These are phyloP conservation scores for Pseudomyrmex gracilis DNA, from an alignment of 1,140 invertebrate genomes.

Conservation along the genomic window DNA sequence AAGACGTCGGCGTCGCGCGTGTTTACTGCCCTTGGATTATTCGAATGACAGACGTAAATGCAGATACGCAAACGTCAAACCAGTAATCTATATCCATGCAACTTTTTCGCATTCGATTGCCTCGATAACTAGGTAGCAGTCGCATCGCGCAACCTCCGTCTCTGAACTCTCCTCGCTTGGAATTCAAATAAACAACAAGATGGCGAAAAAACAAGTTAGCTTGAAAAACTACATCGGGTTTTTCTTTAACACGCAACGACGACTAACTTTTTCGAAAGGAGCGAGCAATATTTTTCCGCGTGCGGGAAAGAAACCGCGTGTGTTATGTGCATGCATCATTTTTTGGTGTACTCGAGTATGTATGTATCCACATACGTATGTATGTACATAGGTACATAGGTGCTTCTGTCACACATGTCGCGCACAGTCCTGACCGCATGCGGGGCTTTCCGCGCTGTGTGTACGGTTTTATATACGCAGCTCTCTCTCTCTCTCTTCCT, in stretches of 20 bases:
- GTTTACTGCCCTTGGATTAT: constrained; percentile 45
- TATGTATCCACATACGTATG: not conserved
- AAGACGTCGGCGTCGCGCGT: constrained; percentile 43
- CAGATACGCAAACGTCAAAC: not conserved
- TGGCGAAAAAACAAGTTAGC: too few relatives aligned
- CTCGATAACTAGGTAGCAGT: too few relatives aligned
- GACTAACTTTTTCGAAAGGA: not conserved
- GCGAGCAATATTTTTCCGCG: not conserved
- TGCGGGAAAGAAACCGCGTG: not conserved
- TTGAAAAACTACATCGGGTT: too few relatives aligned
- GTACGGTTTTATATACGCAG: constrained; percentile 11
- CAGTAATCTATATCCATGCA: not conserved
- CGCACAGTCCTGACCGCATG: constrained; percentile 15
- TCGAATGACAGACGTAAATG: constrained; percentile 5
- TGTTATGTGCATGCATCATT: not conserved
- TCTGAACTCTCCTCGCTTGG: too few relatives aligned
- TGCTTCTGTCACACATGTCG: constrained; percentile 34
- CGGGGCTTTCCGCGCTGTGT: constrained; percentile 9
- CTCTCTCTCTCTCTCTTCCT: too few relatives aligned
- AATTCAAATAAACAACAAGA: too few relatives aligned
- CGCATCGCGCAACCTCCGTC: too few relatives aligned
- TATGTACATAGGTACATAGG: not conserved
- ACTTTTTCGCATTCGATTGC: too few relatives aligned
- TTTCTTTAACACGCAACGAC: too few relatives aligned
- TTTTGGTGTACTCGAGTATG: constrained; percentile 10